phyloP scores from a whole-genome alignment of 2,888 invertebrate genomes.

The Rhamphomyia laevipes region DNA sequence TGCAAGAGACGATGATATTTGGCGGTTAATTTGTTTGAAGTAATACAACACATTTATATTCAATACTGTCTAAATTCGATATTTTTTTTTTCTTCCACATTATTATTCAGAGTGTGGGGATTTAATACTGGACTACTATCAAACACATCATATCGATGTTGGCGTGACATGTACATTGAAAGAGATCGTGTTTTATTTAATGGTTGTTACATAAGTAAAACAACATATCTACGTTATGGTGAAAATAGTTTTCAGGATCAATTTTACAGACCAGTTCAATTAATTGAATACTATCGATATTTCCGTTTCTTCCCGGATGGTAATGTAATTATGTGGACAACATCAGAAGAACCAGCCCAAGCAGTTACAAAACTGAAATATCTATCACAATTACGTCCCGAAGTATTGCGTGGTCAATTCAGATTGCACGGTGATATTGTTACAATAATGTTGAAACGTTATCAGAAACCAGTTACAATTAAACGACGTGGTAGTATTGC shows the following conservation, averaged over 20 bases:
- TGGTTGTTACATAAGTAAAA: conserved; percentile 91
- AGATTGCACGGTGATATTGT: conserved; percentile 49
- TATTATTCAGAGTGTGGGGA: conserved; percentile 79
- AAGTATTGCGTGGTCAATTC: conserved; percentile 56
- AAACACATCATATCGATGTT: conserved; percentile 44
- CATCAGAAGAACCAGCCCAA: conserved; percentile 68
- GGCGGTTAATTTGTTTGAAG: conserved; percentile 73
- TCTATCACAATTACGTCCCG: conserved; percentile 45
- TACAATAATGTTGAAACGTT: conserved; percentile 45
- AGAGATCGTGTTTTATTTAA: conserved; percentile 70
- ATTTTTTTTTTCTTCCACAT: too few relatives aligned
- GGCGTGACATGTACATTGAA: conserved; percentile 81
- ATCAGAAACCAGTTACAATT: conserved; percentile 27
- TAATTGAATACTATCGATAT: conserved; percentile 82
- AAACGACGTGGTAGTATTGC: conserved; percentile 36
- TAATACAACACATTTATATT: too few relatives aligned
- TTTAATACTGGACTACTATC: conserved; percentile 59
- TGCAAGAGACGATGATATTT: conserved; percentile 74
- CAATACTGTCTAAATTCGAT: too few relatives aligned
- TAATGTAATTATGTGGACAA: conserved; percentile 72
- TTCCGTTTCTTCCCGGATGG: conserved; percentile 72
- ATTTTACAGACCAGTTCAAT: conserved; percentile 79
- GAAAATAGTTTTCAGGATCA: conserved; percentile 85
- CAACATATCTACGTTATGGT: conserved; percentile 80
- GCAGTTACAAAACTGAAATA: conserved; percentile 56